Evolutionary conservation across 2,113 vertebrate species (phyloP).

Genomic region (Cottus gobio): DNA sequence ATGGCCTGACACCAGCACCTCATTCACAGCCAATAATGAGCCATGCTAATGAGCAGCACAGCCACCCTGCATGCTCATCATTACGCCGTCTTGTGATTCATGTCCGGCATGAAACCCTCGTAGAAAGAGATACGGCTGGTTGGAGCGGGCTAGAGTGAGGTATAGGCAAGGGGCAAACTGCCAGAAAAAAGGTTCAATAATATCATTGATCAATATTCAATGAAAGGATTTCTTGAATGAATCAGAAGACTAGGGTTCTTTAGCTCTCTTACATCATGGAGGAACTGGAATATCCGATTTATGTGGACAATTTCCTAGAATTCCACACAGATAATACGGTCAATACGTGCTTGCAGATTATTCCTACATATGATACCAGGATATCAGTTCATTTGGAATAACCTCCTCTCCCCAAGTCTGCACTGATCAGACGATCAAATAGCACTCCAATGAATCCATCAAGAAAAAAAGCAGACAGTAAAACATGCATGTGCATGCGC

Average conservation of each 20-base stretch:
- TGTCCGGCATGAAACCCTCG: slow-evolving; percentile 64
- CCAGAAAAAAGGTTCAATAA: background rate
- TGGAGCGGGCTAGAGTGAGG: slow-evolving; percentile 1
- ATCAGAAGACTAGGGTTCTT: background rate
- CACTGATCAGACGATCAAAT: slow-evolving; percentile 54
- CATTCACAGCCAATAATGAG: slow-evolving; percentile 84
- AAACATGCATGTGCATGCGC: slow-evolving; percentile 61
- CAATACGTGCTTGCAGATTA: slow-evolving; percentile 3
- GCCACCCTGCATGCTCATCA: slow-evolving; percentile 73
- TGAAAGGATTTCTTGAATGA: background rate
- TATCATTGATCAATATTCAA: background rate
- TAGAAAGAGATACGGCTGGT: slow-evolving; percentile 55
- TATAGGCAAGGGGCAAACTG: background rate
- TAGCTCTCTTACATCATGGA: background rate
- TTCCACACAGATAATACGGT: background rate
- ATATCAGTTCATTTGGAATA: slow-evolving; percentile 47
- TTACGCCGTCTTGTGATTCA: slow-evolving; percentile 71
- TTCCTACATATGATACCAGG: slow-evolving; percentile 9
- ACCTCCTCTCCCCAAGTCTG: slow-evolving; percentile 8
- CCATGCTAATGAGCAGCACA: slow-evolving; percentile 83
- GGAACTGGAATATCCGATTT: background rate
- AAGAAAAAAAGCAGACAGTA: slow-evolving; percentile 31
- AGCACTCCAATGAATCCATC: slow-evolving; percentile 46
- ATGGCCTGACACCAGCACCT: slow-evolving; percentile 82
- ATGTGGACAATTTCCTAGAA: slow-evolving; percentile 13